phyloP scores from a whole-genome alignment of 53 echinoderm and acorn worm species.

The Hippasteria phrygiana region DNA sequence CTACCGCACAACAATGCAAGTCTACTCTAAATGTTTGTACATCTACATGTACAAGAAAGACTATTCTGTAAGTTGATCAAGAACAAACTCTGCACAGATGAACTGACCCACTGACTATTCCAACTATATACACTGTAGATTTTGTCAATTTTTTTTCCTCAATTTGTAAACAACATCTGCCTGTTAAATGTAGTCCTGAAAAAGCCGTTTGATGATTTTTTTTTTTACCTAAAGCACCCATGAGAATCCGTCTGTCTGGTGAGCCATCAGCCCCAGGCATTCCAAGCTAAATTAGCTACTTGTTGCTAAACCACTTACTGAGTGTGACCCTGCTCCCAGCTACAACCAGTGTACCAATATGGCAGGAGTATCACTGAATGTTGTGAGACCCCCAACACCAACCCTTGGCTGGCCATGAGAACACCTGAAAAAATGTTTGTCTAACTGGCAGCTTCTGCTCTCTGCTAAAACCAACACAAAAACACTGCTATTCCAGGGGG shows the following conservation, averaged over 20 bases:
- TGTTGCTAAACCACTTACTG: conserved; percentile 36
- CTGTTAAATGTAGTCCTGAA: no score
- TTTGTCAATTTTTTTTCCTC: no score
- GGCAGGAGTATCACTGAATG: not conserved
- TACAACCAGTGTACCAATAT: not conserved
- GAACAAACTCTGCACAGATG: no score
- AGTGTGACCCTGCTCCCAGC: conserved; percentile 41
- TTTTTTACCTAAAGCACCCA: no score
- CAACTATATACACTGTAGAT: no score
- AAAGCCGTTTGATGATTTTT: no score
- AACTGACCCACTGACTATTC: no score
- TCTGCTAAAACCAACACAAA: conserved; percentile 51
- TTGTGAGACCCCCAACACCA: not conserved
- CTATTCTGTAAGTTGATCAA: no score
- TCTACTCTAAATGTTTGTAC: no score
- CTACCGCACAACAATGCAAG: no score
- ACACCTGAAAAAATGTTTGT: conserved; percentile 58
- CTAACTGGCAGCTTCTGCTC: conserved; percentile 38
- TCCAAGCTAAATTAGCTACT: conserved; percentile 33
- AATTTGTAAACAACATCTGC: no score
- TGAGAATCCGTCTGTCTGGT: not conserved
- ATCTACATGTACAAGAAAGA: no score
- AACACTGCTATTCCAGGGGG: conserved; percentile 43
- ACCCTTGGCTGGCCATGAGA: conserved; percentile 33
- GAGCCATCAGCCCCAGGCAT: not conserved